A percentile compares a stretch with the other conserved stretches of the same genome.
These are phyloP conservation scores for Macheiramphus alcinus DNA, from an alignment of 2,113 vertebrate species.

Conservation along the genomic window DNA sequence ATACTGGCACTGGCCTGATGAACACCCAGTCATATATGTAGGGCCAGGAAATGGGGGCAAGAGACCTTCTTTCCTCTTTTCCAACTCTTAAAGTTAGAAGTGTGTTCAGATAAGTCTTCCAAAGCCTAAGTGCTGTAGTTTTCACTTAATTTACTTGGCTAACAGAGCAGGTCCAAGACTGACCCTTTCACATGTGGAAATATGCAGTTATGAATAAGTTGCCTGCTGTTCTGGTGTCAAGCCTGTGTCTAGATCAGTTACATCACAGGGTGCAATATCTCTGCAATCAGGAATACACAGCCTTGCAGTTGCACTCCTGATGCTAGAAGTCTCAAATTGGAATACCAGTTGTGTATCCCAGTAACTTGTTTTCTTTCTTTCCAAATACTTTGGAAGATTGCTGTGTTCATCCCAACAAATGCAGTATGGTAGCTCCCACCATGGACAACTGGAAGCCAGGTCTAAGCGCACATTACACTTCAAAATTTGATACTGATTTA, in stretches of 20 bases:
- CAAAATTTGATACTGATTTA: not conserved
- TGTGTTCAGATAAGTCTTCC: not conserved
- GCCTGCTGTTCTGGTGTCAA: not conserved
- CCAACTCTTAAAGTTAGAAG: not conserved
- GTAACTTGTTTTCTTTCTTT: not conserved
- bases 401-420: not conserved
- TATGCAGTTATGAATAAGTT: fast-evolving
- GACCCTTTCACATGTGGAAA: not conserved
- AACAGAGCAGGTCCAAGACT: not conserved
- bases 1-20: not conserved
- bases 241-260: not conserved
- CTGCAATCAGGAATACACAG: fast-evolving
- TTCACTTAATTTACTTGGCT: not conserved
- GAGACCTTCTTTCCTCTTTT: not conserved
- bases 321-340: not conserved
- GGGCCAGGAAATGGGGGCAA: no score
- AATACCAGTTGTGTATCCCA: not conserved
- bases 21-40: no score
- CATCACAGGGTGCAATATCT: no score
- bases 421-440: fast-evolving
- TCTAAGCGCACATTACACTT: not conserved
- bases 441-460: not conserved
- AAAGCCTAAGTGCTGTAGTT: not conserved
- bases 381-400: not conserved
- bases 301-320: not conserved